Base-by-base conservation (phyloP, 2,113 vertebrate species). In the Prochilodus magdalenae region DNA sequence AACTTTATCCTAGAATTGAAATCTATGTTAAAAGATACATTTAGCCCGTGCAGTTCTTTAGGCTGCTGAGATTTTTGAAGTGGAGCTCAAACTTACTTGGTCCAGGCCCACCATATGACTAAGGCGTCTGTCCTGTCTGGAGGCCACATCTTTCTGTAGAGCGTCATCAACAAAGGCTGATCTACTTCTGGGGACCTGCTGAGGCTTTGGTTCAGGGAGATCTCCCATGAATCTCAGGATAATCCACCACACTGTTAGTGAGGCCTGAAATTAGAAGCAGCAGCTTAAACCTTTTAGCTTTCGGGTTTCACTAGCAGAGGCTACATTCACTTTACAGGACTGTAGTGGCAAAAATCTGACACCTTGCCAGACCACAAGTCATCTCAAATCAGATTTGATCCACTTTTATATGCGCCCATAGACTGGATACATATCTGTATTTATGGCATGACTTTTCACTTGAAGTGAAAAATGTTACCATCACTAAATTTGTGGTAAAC, bases 211-310 rank as follows among this genome's bases (percentile, higher is more conserved):
- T 83, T 99, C 98, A 0, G 97, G 96, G 16, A 98, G 93, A 77
- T 99, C 98, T 6, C 97, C 98, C 97, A 99, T 97, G 91, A 99
- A 99, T 86, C 97, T 94, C 90, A 99, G 88, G 87, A 99, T 97
- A 86, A 97, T 90, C 88, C 90, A 94, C 98, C 98, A 99, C 55
- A 99, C 91, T 0, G 93, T 94, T 26, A 97, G 79, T 0, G 97
- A 96, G 1, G 95, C 95, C 98, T 99, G 79, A 27, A 27, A 67
- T 40, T 14, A 67, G 53, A 13, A 20, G 18, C 11, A 29, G 22
- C 14, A 73, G 26, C 1, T 18, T 2, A 62, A 29, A 5, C 8
- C 40, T 44, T 8, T 44, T 44, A 11, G 40, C 22, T 30, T 27
- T 26, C 24, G 0, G 8, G 40, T 29, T 30, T 33, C 47, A 33